Conservation (phyloP, 1,140 invertebrate genomes). For the Solenopsis fugax region DNA sequence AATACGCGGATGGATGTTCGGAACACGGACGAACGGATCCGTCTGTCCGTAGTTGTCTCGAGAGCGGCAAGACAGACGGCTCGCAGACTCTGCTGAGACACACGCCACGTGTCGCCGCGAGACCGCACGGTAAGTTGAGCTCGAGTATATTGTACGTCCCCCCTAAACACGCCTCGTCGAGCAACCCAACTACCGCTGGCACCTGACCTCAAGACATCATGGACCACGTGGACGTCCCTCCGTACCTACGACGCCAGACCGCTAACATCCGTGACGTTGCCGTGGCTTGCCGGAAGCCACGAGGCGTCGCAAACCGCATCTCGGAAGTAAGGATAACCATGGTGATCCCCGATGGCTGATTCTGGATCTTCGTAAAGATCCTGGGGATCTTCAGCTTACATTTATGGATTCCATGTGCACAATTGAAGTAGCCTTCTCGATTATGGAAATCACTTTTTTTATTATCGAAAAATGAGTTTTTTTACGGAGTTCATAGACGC, state of each 20-base stretch:
- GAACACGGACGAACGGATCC: slow-evolving; percentile 51
- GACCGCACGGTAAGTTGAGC: slow-evolving; percentile 47
- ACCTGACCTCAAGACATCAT: slow-evolving; percentile 35
- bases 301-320: not conserved
- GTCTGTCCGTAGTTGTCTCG: slow-evolving; percentile 60
- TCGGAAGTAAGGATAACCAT: slow-evolving; percentile 10
- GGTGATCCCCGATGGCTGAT: not conserved
- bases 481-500: not conserved
- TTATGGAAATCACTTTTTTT: not conserved
- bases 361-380: not conserved
- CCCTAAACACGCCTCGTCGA: slow-evolving; percentile 14
- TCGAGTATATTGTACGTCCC: slow-evolving; percentile 50
- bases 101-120: slow-evolving; percentile 51
- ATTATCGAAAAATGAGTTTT: not conserved
- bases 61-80: slow-evolving; percentile 48
- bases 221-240: not conserved
- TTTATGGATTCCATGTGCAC: not conserved
- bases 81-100: slow-evolving; percentile 37
- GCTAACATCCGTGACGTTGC: slow-evolving; percentile 21
- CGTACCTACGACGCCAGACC: slow-evolving; percentile 2
- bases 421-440: not conserved
- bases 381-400: not conserved
- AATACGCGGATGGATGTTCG: slow-evolving; percentile 63
- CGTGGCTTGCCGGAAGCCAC: slow-evolving; percentile 9
- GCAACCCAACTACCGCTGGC: not conserved